A percentile compares a stretch with the other conserved stretches of the same genome.
These are phyloP conservation scores for Romanogobio albipinnatus DNA, from an alignment of 2,113 vertebrate genomes.

Conservation along the genomic window DNA sequence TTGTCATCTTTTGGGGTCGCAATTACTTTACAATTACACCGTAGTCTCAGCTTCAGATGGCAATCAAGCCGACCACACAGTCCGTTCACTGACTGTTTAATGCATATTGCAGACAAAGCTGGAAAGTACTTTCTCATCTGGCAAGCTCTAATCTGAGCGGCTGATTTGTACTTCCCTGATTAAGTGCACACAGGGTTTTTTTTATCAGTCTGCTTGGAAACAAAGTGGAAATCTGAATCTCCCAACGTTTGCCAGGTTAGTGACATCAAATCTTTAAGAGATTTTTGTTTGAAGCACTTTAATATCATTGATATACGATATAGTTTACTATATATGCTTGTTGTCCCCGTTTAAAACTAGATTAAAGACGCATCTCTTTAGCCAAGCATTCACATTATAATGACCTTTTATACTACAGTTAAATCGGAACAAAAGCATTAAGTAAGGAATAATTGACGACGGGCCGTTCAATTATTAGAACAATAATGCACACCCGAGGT, in stretches of 20 bases:
- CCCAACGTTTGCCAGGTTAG: not conserved
- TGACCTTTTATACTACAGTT: too few species aligned
- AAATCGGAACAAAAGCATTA: too few species aligned
- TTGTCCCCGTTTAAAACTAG: too few species aligned
- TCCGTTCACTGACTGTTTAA: not conserved
- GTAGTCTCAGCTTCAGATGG: not conserved
- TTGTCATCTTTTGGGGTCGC: not conserved
- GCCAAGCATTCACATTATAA: too few species aligned
- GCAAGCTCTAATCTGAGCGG: conserved; percentile 8
- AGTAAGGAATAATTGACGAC: too few species aligned
- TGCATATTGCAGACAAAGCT: not conserved
- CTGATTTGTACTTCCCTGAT: not conserved
- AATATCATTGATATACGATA: too few species aligned
- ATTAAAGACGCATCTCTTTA: too few species aligned
- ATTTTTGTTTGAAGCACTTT: not conserved
- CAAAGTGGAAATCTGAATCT: not conserved
- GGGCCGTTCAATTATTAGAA: too few species aligned
- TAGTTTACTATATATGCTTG: not conserved
- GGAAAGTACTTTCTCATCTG: conserved; percentile 25
- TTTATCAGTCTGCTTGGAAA: not conserved
- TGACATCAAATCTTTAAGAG: not conserved
- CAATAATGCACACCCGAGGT: too few species aligned
- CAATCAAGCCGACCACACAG: not conserved
- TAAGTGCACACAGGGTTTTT: not conserved
- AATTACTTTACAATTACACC: conserved; percentile 2